Base-by-base conservation (phyloP, 2,797 vertebrate genomes). In the Corythornis leucogaster region DNA sequence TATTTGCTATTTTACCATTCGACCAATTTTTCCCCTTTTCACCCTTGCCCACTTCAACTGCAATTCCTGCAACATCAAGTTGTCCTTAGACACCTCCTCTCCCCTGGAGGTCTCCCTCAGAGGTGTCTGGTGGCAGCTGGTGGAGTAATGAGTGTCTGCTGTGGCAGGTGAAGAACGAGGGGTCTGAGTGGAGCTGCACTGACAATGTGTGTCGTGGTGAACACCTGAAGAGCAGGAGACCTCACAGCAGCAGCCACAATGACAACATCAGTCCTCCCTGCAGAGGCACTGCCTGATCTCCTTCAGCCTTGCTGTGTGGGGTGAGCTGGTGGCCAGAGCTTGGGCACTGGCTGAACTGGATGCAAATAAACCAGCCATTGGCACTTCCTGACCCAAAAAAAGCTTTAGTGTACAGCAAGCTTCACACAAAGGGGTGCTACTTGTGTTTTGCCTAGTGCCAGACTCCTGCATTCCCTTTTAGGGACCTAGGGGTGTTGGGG, bases 311-410 rank as follows among this genome's bases (percentile, higher is more conserved):
- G 8, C 18, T 48, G 33, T 45, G 40, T 24, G 15, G 42, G 71
- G 8, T 8, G 26, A 89, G 54, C 28, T 42, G 42, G 33, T 3
- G 17, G 38, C 0, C 0, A 53, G 48, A 67, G 22, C 11, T 35
- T 2, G 3, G 68, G 15, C 51, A 69, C 15, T 6, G 3, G 51
- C 33, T 48, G 40, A 67, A 24, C 43, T 66, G 67, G 51, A 51
- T 67, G 51, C 40, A 57, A 68, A 28, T 71, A 54, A 57, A 80
- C 19, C 19, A 55, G 43, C 57, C 69, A 16, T 26, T 50, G 38
- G 40, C 53, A 79, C 12, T 61, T 58, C 30, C 22, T 63, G 35
- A n/a, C 30, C 18, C 38, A 21, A 53, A 42, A 42, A 53, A 75
- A 69, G 10, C 40, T 88, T 35, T 43, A 17, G 11, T 58, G 43